phyloP scores from a whole-genome alignment of 2,888 invertebrate species.

The Camponotus fellah region DNA sequence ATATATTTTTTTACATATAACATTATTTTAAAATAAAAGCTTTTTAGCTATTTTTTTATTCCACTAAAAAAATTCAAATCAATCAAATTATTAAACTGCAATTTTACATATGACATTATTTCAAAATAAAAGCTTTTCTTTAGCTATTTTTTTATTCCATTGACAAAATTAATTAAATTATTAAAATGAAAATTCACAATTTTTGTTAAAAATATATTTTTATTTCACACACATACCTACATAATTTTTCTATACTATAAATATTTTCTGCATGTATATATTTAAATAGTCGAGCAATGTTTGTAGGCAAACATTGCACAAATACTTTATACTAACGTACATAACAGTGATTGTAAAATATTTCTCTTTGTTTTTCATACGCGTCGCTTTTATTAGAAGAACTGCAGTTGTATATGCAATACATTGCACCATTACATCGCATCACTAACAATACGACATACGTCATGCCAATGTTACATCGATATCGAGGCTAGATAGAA shows the following conservation, averaged over 20 bases:
- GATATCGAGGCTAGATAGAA: conserved; percentile 4
- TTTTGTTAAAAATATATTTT: not conserved
- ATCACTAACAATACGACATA: not conserved
- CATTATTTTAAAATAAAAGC: not conserved
- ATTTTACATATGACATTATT: not conserved
- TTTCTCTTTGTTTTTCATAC: not conserved
- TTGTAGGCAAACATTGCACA: not conserved
- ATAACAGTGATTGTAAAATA: not conserved
- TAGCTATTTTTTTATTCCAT: not conserved
- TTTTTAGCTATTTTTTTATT: not conserved
- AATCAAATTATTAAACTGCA: not conserved
- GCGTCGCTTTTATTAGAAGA: not conserved
- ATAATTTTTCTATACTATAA: not conserved
- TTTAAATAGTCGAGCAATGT: not conserved
- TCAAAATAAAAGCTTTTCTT: not conserved
- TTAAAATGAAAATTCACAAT: not conserved
- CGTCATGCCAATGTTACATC: not conserved
- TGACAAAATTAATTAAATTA: not conserved
- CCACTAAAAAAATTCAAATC: not conserved
- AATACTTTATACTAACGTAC: not conserved
- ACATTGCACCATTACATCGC: not conserved
- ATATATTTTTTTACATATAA: not conserved
- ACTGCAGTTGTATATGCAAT: not conserved
- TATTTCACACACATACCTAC: not conserved
- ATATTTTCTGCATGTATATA: no score